These are phyloP conservation scores for Solenopsis fugax DNA, from an alignment of 1,140 invertebrate species.

Conservation along the genomic window DNA sequence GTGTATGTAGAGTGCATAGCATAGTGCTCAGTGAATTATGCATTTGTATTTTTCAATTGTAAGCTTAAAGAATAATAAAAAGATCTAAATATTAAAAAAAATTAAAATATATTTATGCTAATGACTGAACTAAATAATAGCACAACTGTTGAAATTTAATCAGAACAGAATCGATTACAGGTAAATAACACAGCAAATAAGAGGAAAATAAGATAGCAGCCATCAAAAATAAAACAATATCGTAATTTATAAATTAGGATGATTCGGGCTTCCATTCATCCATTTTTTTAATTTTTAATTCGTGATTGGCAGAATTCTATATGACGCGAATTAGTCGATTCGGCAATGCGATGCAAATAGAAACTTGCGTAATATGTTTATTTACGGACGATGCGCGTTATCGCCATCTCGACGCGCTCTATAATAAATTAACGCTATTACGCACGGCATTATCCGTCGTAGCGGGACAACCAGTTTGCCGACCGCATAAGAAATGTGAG, in stretches of 20 bases:
- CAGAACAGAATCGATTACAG: background rate
- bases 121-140: background rate
- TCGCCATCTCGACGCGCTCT: slow-evolving; percentile 34
- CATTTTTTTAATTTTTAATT: background rate
- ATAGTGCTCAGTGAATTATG: too few species aligned
- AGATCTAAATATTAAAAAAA: background rate
- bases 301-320: background rate
- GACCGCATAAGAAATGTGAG: slow-evolving; percentile 62
- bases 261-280: background rate
- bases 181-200: background rate
- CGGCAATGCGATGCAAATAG: background rate
- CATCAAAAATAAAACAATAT: background rate
- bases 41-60: too few species aligned
- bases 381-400: slow-evolving; percentile 27
- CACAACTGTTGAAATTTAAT: background rate
- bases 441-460: slow-evolving; percentile 41
- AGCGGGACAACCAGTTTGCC: slow-evolving; percentile 59
- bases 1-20: too few species aligned
- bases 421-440: slow-evolving; percentile 66
- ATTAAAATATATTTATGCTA: background rate
- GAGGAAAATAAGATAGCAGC: background rate
- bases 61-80: background rate
- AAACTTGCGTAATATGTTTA: slow-evolving; percentile 63
- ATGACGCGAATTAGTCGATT: slow-evolving; percentile 21
- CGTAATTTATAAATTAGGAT: background rate